These are phyloP conservation scores for Dendroctonus valens DNA, from an alignment of 1,140 invertebrate species.

Conservation along the genomic window DNA sequence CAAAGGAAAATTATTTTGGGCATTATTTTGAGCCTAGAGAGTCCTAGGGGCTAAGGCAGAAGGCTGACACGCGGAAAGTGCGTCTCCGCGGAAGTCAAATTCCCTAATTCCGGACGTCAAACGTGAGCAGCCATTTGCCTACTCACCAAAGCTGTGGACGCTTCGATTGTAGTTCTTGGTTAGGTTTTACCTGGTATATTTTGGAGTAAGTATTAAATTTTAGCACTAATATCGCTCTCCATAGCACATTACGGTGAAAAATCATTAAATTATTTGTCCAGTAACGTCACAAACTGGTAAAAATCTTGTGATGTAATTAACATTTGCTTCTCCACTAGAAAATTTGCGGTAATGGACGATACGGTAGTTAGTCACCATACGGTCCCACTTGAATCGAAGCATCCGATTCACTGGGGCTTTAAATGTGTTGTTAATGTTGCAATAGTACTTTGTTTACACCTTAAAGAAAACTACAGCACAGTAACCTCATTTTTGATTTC, in stretches of 20 bases:
- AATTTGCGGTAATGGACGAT: conserved; percentile 42
- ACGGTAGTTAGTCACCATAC: conserved; percentile 28
- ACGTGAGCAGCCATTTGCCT: conserved; percentile 45
- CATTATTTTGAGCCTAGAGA: too few species aligned
- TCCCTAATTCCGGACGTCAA: conserved; percentile 30
- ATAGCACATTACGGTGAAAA: neutral
- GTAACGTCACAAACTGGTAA: too few species aligned
- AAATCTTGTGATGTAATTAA: conserved; percentile 43
- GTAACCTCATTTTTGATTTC: conserved; percentile 50
- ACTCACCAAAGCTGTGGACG: conserved; percentile 45
- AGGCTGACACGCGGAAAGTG: conserved; percentile 6
- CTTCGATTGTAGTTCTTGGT: conserved; percentile 43
- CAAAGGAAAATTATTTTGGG: conserved; percentile 7
- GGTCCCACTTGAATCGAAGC: neutral
- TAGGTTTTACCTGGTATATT: conserved; percentile 36
- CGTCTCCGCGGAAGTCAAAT: conserved; percentile 16
- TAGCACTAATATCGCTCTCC: neutral
- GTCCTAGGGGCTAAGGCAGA: too few species aligned
- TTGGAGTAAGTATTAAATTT: conserved; percentile 36
- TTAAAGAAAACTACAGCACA: conserved; percentile 42
- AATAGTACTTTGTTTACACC: conserved; percentile 50
- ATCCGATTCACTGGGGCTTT: neutral
- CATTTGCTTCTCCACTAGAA: conserved; percentile 38
- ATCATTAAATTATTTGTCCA: neutral
- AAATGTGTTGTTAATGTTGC: conserved; percentile 8